Base-by-base conservation (phyloP, 2,888 invertebrate genomes). In the Odontocolon sp. region DNA sequence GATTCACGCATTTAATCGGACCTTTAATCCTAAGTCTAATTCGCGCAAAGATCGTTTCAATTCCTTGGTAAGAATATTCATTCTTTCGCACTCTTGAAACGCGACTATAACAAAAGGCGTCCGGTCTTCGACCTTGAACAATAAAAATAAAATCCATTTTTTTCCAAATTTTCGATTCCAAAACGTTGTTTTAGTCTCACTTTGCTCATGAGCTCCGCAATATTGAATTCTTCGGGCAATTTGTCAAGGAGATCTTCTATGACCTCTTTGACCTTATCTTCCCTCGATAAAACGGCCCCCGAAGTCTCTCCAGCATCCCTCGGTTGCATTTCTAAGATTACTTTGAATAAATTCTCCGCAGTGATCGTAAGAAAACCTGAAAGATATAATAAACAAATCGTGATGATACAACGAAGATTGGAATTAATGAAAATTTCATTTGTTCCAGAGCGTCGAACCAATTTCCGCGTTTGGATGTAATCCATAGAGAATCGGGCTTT, bases 381-480 rank as follows among this genome's bases (percentile, higher is more conserved):
- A 42, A 28, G 64, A 38, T 28, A 36, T 23, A 47, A 26, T 18
- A 38, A 45, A 11, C 14, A 47, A 54, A 33, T 45, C 38, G 2
- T 16, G 28, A 23, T 50, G 14, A 26, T 40, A 61, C 4, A 18
- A 8, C 9, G 21, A 50, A 52, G 5, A 26, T 11, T 11, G 16
- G 36, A 11, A 28, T 69, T 33, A 11, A 18, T 56, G 6, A 8
- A 6, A 2, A 2, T 23, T 28, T 9, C 26, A 31, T 23, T 42
- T 28, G 40, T 63, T 52, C n/a, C 5, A 42, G 33, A 14, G 11
- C 31, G 31, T 59, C 74, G 14, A 57, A 88, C 98, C 98, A 75
- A 98, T 98, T 91, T 98, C 98, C 0, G 98, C 97, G 89, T 98
- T 98, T 0, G 97, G 96, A 91, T 98, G 98, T 16, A 98, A 91